These are phyloP conservation scores for Drosophila vallismaia DNA, from an alignment of 2,888 invertebrate species.

Conservation along the genomic window DNA sequence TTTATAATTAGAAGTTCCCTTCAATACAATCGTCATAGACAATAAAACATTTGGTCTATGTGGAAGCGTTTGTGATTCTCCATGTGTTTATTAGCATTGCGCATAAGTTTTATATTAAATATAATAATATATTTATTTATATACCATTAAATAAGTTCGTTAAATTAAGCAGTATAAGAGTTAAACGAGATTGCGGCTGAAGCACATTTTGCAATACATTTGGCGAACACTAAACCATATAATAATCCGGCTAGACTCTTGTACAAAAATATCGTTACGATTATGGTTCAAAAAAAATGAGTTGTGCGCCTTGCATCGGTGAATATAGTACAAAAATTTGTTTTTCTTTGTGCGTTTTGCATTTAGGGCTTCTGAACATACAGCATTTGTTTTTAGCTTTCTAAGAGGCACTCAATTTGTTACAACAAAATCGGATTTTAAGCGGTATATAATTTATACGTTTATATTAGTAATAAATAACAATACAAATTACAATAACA, in stretches of 20 bases:
- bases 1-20: conserved; percentile 13
- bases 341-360: conserved; percentile 5
- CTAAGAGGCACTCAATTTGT: conserved; percentile 70
- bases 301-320: conserved; percentile 31
- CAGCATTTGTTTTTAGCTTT: conserved; percentile 42
- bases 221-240: conserved; percentile 26
- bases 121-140: conserved; percentile 45
- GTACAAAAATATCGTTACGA: conserved; percentile 20
- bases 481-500: conserved; percentile 78
- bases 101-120: conserved; percentile 43
- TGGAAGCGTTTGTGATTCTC: conserved; percentile 69
- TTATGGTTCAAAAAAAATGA: conserved; percentile 15
- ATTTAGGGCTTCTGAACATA: conserved; percentile 20
- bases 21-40: conserved; percentile 2
- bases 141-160: conserved; percentile 60
- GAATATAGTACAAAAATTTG: conserved; percentile 17
- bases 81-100: conserved; percentile 71
- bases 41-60: conserved; percentile 34
- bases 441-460: conserved; percentile 52
- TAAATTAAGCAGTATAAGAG: conserved; percentile 64
- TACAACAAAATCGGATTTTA: conserved; percentile 58
- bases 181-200: conserved; percentile 62
- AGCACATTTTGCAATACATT: conserved; percentile 42
- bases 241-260: conserved; percentile 8
- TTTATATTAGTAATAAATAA: conserved; percentile 72